Evolutionary conservation across 2,888 invertebrate species (phyloP).

Genomic region (Hetaerina titia): DNA sequence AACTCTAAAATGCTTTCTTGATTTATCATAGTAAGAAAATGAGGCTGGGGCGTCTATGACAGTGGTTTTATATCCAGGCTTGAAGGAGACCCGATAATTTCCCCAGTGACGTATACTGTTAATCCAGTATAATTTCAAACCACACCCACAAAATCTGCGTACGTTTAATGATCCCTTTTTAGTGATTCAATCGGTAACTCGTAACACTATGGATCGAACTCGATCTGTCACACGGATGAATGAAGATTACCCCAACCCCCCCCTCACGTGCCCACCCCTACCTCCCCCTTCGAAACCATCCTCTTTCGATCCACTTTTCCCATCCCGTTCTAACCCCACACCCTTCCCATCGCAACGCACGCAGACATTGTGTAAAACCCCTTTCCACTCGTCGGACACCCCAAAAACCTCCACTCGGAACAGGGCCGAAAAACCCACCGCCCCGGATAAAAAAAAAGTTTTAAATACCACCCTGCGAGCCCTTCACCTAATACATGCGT

Average conservation of each 20-base stretch:
- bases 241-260: neutral
- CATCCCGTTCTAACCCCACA: neutral
- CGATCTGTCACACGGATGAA: neutral
- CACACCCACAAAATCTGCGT: no score
- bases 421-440: constrained; percentile 4
- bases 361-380: neutral
- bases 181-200: neutral
- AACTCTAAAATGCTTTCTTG: no score
- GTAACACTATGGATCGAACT: neutral
- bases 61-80: no score
- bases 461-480: neutral
- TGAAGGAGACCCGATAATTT: no score
- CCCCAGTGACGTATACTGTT: no score
- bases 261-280: neutral
- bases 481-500: constrained; percentile 6
- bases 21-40: no score
- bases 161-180: no score
- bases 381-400: neutral
- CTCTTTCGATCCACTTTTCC: neutral
- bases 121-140: no score
- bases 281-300: neutral
- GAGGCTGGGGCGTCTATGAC: no score
- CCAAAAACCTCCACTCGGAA: neutral
- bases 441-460: neutral
- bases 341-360: neutral